A percentile compares a stretch with the other conserved stretches of the same genome.
Conservation (phyloP, 2,888 invertebrate species). For the Argynnis bischoffii region DNA sequence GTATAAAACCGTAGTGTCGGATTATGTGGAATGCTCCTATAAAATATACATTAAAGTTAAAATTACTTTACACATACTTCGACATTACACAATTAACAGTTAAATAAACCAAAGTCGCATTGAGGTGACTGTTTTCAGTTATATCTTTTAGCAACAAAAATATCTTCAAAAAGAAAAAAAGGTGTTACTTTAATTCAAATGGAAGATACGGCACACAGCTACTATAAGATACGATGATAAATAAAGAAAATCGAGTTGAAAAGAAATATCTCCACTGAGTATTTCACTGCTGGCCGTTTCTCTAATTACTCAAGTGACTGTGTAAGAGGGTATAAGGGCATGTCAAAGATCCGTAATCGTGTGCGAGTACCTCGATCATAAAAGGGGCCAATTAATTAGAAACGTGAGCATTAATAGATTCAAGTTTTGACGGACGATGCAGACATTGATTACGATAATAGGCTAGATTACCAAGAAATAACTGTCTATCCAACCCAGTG, state of each 20-base stretch:
- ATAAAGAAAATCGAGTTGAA: constrained; percentile 14
- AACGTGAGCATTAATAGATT: constrained; percentile 34
- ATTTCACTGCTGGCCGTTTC: constrained; percentile 12
- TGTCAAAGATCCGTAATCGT: constrained; percentile 32
- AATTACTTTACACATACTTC: constrained; percentile 1
- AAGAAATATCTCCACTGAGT: constrained; percentile 17
- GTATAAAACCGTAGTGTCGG: constrained; percentile 18
- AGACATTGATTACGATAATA: constrained; percentile 32
- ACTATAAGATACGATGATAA: constrained; percentile 14
- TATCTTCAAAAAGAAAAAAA: constrained; percentile 1
- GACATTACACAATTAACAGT: not conserved
- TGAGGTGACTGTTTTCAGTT: not conserved
- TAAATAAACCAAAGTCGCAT: not conserved
- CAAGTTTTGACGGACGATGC: constrained; percentile 31
- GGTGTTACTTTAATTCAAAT: constrained; percentile 14
- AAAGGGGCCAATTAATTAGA: constrained; percentile 43
- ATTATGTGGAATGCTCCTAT: constrained; percentile 1
- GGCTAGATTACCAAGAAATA: constrained; percentile 18
- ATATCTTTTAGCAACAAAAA: constrained; percentile 6
- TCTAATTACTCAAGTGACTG: constrained; percentile 31
- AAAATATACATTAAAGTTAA: constrained; percentile 1
- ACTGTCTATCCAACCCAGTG: constrained; percentile 12
- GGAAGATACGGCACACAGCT: constrained; percentile 9
- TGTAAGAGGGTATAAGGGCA: constrained; percentile 26
- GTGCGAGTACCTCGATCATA: constrained; percentile 34